Evolutionary conservation across 1,140 invertebrate species (phyloP).

Genomic region (Globodera rostochiensis): DNA sequence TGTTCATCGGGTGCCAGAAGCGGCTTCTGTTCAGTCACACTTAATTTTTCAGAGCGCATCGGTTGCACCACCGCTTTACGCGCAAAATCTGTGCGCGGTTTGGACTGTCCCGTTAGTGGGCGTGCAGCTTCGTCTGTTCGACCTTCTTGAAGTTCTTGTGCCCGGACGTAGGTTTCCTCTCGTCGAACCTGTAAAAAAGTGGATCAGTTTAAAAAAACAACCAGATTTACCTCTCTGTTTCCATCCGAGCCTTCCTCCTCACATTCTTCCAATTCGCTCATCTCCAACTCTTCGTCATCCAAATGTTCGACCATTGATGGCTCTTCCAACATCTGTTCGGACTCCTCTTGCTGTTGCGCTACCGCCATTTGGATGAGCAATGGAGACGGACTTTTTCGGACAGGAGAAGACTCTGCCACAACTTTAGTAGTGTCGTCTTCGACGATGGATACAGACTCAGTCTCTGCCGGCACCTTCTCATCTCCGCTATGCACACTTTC

Average conservation of each 20-base stretch:
- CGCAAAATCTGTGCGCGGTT: conserved; percentile 55
- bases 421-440: not conserved
- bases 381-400: not conserved
- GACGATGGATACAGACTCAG: not conserved
- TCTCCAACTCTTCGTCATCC: conserved; percentile 23
- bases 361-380: conserved; percentile 9
- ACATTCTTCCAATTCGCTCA: conserved; percentile 3
- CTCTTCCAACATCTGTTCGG: conserved; percentile 17
- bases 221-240: conserved; percentile 23
- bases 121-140: conserved; percentile 30
- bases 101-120: conserved; percentile 20
- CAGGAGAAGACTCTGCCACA: not conserved
- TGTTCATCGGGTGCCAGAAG: conserved; percentile 24
- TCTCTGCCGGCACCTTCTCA: not conserved
- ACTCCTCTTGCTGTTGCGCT: conserved; percentile 17
- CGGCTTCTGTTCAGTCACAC: conserved; percentile 32
- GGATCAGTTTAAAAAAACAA: not conserved
- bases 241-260: conserved; percentile 27
- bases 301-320: conserved; percentile 6
- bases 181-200: conserved; percentile 13
- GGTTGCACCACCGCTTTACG: conserved; percentile 57
- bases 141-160: conserved; percentile 6
- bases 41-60: conserved; percentile 42
- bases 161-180: conserved; percentile 20
- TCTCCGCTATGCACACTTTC: conserved; percentile 46